phyloP scores from a whole-genome alignment of 2,797 vertebrate genomes.

The Leontopithecus rosalia region DNA sequence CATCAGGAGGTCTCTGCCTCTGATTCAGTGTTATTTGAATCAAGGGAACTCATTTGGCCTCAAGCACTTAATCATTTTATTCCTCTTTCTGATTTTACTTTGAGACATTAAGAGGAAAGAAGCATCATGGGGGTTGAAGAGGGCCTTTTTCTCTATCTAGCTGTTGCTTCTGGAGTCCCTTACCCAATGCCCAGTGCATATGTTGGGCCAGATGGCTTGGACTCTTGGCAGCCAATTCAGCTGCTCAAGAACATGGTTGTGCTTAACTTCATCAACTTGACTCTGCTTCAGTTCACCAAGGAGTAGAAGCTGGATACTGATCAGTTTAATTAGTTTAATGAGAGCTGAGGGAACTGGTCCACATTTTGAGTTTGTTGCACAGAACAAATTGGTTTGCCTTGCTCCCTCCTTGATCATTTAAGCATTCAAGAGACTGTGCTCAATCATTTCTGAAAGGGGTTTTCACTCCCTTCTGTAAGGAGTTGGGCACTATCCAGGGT shows the following conservation, averaged over 20 bases:
- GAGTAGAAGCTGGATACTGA: conserved; percentile 48
- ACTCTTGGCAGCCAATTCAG: conserved; percentile 31
- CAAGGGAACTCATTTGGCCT: conserved; percentile 41
- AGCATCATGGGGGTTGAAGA: not conserved
- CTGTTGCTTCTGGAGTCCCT: conserved; percentile 46
- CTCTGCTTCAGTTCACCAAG: conserved; percentile 53
- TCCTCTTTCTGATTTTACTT: conserved; percentile 46
- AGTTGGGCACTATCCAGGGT: not conserved
- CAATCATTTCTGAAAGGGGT: not conserved
- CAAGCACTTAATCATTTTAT: conserved; percentile 49
- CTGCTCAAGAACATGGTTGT: conserved; percentile 60
- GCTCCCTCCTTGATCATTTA: conserved; percentile 28
- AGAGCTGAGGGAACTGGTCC: conserved; percentile 70
- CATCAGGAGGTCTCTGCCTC: not conserved
- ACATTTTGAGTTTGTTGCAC: conserved; percentile 69
- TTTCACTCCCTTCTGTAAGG: not conserved
- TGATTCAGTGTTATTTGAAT: conserved; percentile 44
- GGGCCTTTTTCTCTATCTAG: not conserved
- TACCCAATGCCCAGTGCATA: conserved; percentile 44
- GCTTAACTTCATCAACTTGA: conserved; percentile 57
- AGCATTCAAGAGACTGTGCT: not conserved
- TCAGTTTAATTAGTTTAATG: conserved; percentile 74
- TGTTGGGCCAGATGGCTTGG: conserved; percentile 67
- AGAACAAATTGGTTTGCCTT: conserved; percentile 62
- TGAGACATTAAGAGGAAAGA: conserved; percentile 47